Conservation (phyloP, 2,113 vertebrate species). For the Rousettus leschenaultii region DNA sequence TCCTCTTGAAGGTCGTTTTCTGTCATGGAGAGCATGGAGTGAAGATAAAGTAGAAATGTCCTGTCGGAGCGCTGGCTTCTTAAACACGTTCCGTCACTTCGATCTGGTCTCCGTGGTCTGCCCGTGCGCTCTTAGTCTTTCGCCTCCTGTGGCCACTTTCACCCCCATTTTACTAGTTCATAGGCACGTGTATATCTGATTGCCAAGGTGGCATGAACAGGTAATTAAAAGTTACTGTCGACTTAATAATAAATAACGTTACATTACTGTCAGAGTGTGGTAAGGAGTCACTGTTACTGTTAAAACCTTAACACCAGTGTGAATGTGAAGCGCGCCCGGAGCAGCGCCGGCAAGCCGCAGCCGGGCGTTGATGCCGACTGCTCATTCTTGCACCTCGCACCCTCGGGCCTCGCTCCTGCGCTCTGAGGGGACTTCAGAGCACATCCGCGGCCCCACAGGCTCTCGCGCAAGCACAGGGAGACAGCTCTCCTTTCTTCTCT, state of each 20-base stretch:
- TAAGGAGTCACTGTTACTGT: background rate
- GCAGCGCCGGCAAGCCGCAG: too few relatives aligned
- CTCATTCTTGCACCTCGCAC: too few relatives aligned
- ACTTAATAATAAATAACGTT: background rate
- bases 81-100: rapidly evolving
- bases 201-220: too few relatives aligned
- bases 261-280: too few relatives aligned
- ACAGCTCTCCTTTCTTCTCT: background rate
- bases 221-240: too few relatives aligned
- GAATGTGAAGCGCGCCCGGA: too few relatives aligned
- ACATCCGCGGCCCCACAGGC: too few relatives aligned
- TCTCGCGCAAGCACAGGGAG: too few relatives aligned
- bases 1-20: rapidly evolving
- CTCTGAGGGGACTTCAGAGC: too few relatives aligned
- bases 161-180: background rate
- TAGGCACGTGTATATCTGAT: background rate
- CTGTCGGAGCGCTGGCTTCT: rapidly evolving
- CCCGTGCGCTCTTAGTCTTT: rapidly evolving
- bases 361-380: too few relatives aligned
- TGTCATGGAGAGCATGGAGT: rapidly evolving
- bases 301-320: background rate
- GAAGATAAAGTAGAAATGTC: rapidly evolving
- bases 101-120: rapidly evolving
- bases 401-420: too few relatives aligned
- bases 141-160: background rate